These are phyloP conservation scores for Mimumesa dahlbomi DNA, from an alignment of 2,888 invertebrate species.

Conservation along the genomic window DNA sequence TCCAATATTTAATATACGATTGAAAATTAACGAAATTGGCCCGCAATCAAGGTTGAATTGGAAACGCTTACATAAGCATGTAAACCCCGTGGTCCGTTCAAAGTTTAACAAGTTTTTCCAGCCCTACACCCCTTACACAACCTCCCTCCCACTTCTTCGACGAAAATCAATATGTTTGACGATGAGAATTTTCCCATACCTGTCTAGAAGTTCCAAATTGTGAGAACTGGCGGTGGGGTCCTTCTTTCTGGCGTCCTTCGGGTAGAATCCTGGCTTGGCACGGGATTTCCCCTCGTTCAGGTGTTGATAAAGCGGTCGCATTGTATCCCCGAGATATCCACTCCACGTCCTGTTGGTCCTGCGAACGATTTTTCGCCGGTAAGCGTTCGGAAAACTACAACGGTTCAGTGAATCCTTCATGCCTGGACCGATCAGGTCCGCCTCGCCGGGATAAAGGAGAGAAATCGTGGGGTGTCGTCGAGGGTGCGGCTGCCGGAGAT, in stretches of 20 bases:
- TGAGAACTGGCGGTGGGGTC: conserved; percentile 66
- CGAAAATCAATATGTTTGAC: too few relatives aligned
- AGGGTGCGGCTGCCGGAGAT: conserved; percentile 28
- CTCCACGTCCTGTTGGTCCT: conserved; percentile 53
- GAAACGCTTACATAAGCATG: too few relatives aligned
- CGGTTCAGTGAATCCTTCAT: conserved; percentile 60
- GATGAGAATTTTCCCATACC: too few relatives aligned
- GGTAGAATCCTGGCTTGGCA: conserved; percentile 67
- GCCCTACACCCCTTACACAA: too few relatives aligned
- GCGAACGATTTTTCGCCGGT: conserved; percentile 52
- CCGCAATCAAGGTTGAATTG: too few relatives aligned
- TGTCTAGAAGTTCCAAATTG: conserved; percentile 68
- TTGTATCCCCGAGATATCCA: conserved; percentile 58
- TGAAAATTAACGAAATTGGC: too few relatives aligned
- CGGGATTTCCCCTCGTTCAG: conserved; percentile 59
- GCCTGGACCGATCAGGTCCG: conserved; percentile 32
- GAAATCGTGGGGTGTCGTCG: conserved; percentile 28
- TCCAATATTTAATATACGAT: too few relatives aligned
- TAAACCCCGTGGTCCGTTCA: too few relatives aligned
- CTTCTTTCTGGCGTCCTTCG: conserved; percentile 68
- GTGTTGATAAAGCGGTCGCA: conserved; percentile 64
- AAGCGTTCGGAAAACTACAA: conserved; percentile 50
- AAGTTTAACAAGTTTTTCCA: too few relatives aligned
- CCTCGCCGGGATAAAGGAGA: conserved; percentile 28
- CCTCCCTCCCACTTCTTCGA: too few relatives aligned